Conservation (phyloP, 2,888 invertebrate species). For the Tetropium fuscum region DNA sequence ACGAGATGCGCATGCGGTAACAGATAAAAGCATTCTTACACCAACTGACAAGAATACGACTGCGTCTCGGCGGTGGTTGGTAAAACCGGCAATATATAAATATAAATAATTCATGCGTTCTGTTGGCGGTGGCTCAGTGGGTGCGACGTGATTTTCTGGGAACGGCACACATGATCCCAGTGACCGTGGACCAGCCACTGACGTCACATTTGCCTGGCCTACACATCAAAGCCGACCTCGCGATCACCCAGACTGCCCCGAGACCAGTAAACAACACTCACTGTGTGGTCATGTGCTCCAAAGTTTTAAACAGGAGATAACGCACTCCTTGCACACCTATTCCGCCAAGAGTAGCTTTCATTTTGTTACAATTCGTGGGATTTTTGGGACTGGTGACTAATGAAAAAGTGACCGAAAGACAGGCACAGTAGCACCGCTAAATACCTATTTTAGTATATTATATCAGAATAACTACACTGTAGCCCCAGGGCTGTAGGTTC, state of each 20-base stretch:
- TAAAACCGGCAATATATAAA: conserved; percentile 10
- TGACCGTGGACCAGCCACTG: conserved; percentile 33
- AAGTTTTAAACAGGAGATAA: conserved; percentile 19
- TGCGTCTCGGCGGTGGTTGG: conserved; percentile 21
- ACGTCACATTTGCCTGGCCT: conserved; percentile 31
- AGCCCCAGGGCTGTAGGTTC: no score
- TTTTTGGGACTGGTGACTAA: no score
- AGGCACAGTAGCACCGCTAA: no score
- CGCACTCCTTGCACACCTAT: not conserved
- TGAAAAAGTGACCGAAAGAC: no score
- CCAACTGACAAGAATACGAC: no score
- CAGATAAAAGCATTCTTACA: no score
- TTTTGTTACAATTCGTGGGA: no score
- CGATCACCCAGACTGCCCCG: conserved; percentile 36
- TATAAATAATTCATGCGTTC: conserved; percentile 41
- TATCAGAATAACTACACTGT: no score
- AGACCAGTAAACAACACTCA: conserved; percentile 36
- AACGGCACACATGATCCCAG: conserved; percentile 37
- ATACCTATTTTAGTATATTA: no score
- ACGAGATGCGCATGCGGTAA: no score
- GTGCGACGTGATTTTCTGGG: conserved; percentile 38
- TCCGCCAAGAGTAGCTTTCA: not conserved
- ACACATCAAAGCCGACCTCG: conserved; percentile 39
- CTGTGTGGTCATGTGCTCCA: conserved; percentile 35
- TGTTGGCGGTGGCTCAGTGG: conserved; percentile 51